Percentiles rank a stretch among this genome's conserved stretches.
phyloP scores from a whole-genome alignment of 2,888 invertebrate genomes.

The Anaspis maculata region DNA sequence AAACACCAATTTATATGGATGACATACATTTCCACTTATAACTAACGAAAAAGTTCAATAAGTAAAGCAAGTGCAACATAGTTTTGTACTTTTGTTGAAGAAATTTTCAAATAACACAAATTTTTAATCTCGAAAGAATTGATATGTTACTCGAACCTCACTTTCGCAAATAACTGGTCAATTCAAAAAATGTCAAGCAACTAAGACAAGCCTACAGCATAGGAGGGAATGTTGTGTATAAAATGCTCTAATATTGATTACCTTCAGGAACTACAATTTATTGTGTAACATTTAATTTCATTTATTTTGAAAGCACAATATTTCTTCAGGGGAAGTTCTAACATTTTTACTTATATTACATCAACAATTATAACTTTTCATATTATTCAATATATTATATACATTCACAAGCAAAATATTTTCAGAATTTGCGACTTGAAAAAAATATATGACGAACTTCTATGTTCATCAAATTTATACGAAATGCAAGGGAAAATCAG shows the following conservation, averaged over 20 bases:
- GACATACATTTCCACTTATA: slow-evolving; percentile 13
- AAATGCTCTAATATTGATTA: slow-evolving; percentile 17
- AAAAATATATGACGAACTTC: too few relatives aligned
- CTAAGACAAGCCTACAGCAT: slow-evolving; percentile 13
- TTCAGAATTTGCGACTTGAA: too few relatives aligned
- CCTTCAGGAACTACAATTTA: slow-evolving; percentile 11
- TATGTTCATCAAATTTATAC: too few relatives aligned
- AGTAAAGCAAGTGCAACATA: too few relatives aligned
- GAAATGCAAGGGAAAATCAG: too few relatives aligned
- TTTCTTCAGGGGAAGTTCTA: slow-evolving; percentile 19
- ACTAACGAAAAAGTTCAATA: too few relatives aligned
- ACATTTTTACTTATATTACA: slow-evolving; percentile 15
- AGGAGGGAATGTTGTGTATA: slow-evolving; percentile 22
- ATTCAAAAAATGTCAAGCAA: not conserved
- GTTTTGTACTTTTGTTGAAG: too few relatives aligned
- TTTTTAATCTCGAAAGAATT: too few relatives aligned
- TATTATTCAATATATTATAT: slow-evolving; percentile 19
- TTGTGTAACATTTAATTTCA: slow-evolving; percentile 12
- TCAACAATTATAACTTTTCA: slow-evolving; percentile 20
- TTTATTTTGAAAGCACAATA: slow-evolving; percentile 23
- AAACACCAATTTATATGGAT: slow-evolving; percentile 18
- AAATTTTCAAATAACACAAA: too few relatives aligned
- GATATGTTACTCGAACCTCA: too few relatives aligned
- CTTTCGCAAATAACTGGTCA: too few relatives aligned
- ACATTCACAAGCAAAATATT: slow-evolving; percentile 18